Percentiles rank a stretch among this genome's conserved stretches.
These are phyloP conservation scores for Dasysyrphus tricinctus DNA, from an alignment of 2,888 invertebrate genomes.

Conservation along the genomic window DNA sequence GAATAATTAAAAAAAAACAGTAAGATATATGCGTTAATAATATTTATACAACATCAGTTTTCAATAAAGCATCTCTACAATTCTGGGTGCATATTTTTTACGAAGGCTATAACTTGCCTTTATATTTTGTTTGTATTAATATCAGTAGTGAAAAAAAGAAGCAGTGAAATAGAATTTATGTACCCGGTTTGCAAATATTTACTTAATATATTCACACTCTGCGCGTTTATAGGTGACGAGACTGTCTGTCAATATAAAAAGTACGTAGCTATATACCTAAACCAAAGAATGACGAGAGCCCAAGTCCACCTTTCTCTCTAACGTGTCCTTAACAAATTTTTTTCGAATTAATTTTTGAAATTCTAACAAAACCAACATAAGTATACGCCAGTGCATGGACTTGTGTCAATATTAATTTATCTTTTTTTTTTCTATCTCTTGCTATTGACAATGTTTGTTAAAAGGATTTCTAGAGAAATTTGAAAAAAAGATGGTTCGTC, in stretches of 20 bases:
- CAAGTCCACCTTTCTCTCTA: conserved; percentile 45
- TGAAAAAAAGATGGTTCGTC: not conserved
- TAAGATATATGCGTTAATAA: no score
- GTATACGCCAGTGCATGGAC: conserved; percentile 9
- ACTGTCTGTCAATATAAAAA: conserved; percentile 70
- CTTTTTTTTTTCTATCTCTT: conserved; percentile 6
- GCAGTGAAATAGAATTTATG: not conserved
- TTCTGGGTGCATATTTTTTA: not conserved
- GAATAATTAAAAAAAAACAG: no score
- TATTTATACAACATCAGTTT: no score
- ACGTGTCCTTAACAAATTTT: not conserved
- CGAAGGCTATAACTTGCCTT: not conserved
- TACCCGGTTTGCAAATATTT: conserved; percentile 61
- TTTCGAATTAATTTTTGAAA: conserved; percentile 42
- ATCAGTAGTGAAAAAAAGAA: not conserved
- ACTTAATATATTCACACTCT: conserved; percentile 71
- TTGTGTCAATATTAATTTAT: conserved; percentile 65
- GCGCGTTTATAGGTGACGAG: conserved; percentile 67
- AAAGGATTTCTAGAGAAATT: conserved; percentile 51
- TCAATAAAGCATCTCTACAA: no score
- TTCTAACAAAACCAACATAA: conserved; percentile 16
- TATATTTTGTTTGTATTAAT: not conserved
- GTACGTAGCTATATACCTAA: not conserved
- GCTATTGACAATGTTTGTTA: conserved; percentile 54
- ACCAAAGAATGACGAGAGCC: not conserved